Evolutionary conservation across 92 coral and sea anemone genomes (phyloP).

Genomic region (Phenganax marumi): DNA sequence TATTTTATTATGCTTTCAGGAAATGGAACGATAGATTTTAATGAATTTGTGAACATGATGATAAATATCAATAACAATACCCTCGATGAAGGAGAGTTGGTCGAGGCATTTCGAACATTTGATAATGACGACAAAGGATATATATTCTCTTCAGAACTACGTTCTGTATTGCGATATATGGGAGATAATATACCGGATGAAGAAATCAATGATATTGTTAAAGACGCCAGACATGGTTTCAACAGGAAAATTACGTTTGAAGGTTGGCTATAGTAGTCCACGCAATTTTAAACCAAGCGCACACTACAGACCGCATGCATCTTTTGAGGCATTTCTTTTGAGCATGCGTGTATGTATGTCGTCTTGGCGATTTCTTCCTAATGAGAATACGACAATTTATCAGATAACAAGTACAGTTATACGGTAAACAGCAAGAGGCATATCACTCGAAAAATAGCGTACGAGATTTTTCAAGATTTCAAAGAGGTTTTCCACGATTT

Average conservation of each 20-base stretch:
- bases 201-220: conserved; percentile 89
- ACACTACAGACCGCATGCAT: too few relatives aligned
- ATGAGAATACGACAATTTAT: too few relatives aligned
- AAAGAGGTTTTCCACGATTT: too few relatives aligned
- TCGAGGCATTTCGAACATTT: conserved; percentile 94
- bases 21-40: conserved; percentile 93
- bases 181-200: conserved; percentile 97
- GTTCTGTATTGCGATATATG: conserved; percentile 93
- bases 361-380: too few relatives aligned
- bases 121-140: conserved; percentile 98
- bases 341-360: too few relatives aligned
- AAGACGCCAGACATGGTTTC: conserved; percentile 79
- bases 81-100: conserved; percentile 79
- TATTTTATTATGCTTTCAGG: conserved; percentile 50
- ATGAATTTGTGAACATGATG: conserved; percentile 99
- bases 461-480: too few relatives aligned
- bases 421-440: too few relatives aligned
- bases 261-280: conserved; percentile 51
- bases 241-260: conserved; percentile 91
- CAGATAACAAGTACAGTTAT: too few relatives aligned
- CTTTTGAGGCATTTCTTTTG: too few relatives aligned
- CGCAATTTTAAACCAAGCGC: too few relatives aligned
- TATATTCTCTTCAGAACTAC: conserved; percentile 92
- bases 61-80: conserved; percentile 97
- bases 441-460: too few relatives aligned